phyloP scores from a whole-genome alignment of 2,113 vertebrate species.

The Tetraodon nigroviridis region DNA sequence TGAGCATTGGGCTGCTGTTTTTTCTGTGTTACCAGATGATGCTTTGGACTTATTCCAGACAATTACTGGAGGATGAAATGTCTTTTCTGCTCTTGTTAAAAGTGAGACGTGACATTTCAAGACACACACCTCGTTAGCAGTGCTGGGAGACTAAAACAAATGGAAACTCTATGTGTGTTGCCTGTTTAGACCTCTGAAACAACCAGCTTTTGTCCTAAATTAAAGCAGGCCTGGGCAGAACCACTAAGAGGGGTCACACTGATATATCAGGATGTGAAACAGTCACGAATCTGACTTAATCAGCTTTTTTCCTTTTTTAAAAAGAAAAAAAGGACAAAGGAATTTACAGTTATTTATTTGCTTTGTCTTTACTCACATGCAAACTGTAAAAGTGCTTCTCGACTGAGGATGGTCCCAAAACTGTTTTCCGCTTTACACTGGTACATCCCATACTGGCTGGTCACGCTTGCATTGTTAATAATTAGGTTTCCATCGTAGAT shows the following conservation, averaged over 20 bases:
- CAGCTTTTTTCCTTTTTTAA: too few relatives aligned
- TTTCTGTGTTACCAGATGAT: slow-evolving; percentile 32
- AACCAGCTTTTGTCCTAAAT: too few relatives aligned
- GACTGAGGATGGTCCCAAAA: slow-evolving; percentile 84
- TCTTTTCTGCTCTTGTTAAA: slow-evolving; percentile 50
- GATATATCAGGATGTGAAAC: too few relatives aligned
- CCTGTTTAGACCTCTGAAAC: too few relatives aligned
- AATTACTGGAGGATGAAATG: slow-evolving; percentile 50
- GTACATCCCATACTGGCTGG: slow-evolving; percentile 84
- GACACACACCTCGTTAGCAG: slow-evolving; percentile 47
- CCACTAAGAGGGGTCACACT: too few relatives aligned
- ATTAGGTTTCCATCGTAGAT: slow-evolving; percentile 86
- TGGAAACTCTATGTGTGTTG: slow-evolving; percentile 1
- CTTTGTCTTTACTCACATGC: slow-evolving; percentile 84
- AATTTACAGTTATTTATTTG: slow-evolving; percentile 27
- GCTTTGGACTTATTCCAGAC: slow-evolving; percentile 54
- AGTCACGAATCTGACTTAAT: too few relatives aligned
- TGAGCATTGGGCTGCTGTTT: slow-evolving; percentile 40
- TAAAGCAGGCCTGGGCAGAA: too few relatives aligned
- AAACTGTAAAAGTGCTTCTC: slow-evolving; percentile 87
- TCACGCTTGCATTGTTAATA: slow-evolving; percentile 83
- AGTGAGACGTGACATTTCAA: slow-evolving; percentile 41
- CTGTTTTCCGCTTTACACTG: slow-evolving; percentile 86
- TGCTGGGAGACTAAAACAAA: slow-evolving; percentile 6
- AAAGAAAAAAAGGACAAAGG: background rate